phyloP scores from a whole-genome alignment of 2,113 vertebrate genomes.

The Anthoscopus minutus region DNA sequence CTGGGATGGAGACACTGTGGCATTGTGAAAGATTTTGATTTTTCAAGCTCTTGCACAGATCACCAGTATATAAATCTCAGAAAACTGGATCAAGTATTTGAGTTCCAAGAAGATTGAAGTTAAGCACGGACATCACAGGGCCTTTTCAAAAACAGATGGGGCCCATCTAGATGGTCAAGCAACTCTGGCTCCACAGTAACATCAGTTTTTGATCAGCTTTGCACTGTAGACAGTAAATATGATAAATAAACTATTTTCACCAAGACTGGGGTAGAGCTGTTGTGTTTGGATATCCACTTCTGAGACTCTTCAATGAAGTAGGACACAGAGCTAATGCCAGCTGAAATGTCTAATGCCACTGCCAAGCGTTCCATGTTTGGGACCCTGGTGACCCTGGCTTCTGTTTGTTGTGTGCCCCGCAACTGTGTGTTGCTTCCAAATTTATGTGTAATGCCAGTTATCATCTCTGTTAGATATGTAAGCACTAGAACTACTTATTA shows the following conservation, averaged over 20 bases:
- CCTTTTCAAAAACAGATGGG: not conserved
- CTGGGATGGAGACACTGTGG: not conserved
- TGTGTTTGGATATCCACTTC: not conserved
- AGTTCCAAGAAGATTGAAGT: not conserved
- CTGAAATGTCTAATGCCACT: not conserved
- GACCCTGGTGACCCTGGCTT: not conserved
- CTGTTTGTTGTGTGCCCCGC: not conserved
- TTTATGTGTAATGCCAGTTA: not conserved
- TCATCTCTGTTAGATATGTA: not conserved
- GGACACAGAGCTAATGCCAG: not conserved
- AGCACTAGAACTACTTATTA: not conserved
- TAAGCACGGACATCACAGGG: not conserved
- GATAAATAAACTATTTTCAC: not conserved
- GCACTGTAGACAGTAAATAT: not conserved
- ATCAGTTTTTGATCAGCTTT: not conserved
- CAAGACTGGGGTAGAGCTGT: not conserved
- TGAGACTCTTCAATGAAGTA: not conserved
- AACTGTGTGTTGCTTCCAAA: not conserved
- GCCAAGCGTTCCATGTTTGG: not conserved
- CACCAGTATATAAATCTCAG: not conserved
- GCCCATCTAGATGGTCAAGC: not conserved
- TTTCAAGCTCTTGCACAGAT: not conserved
- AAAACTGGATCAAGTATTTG: not conserved
- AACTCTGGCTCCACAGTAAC: not conserved
- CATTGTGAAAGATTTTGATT: not conserved